Conservation (phyloP, 2,113 vertebrate species). For the Oncorhynchus mykiss region DNA sequence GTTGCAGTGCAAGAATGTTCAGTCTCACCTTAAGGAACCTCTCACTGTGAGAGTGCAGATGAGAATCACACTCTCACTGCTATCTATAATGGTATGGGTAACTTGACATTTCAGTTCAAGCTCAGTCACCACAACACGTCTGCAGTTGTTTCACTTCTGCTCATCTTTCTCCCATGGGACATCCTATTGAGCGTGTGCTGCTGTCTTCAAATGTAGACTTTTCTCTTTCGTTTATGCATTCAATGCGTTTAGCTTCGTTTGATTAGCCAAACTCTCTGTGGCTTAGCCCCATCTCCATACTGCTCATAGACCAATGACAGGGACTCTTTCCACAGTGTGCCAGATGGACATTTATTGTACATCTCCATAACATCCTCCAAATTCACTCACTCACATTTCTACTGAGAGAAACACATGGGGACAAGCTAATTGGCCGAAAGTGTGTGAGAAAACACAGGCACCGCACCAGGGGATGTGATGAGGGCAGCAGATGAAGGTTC, state of each 20-base stretch:
- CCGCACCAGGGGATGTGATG: no score
- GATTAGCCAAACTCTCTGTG: background rate
- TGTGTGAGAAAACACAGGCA: no score
- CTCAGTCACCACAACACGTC: conserved; percentile 32
- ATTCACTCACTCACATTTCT: background rate
- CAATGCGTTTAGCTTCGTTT: background rate
- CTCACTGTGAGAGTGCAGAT: background rate
- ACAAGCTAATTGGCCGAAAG: no score
- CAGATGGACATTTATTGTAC: background rate
- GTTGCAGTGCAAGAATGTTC: background rate
- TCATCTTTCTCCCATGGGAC: conserved; percentile 48
- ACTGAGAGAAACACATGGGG: background rate
- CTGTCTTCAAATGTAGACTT: background rate
- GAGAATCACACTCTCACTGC: background rate
- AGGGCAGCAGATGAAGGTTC: no score
- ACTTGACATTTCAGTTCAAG: conserved; percentile 38
- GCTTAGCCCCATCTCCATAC: background rate
- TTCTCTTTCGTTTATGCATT: background rate
- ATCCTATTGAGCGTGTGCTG: conserved; percentile 45
- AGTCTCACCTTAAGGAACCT: background rate
- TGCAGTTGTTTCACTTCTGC: conserved; percentile 55
- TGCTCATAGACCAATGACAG: background rate
- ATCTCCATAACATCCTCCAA: background rate
- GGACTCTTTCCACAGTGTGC: background rate
- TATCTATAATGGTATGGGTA: background rate